Conservation (phyloP, 2,113 vertebrate genomes). For the Poeciliopsis turrubarensis region DNA sequence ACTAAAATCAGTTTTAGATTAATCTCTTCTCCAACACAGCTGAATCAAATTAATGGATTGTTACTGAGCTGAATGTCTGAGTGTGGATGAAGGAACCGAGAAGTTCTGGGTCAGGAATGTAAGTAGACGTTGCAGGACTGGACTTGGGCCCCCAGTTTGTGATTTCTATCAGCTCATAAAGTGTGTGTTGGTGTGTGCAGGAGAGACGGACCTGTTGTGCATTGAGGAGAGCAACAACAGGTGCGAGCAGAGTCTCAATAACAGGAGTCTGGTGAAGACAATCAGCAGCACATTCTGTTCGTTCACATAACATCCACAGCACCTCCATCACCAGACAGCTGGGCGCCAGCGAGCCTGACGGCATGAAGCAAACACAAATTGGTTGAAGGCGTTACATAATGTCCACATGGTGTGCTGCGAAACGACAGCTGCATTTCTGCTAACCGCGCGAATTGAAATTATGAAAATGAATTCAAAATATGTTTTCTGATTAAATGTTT, state of each 20-base stretch:
- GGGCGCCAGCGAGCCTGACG: slow-evolving; percentile 85
- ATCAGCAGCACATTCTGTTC: slow-evolving; percentile 85
- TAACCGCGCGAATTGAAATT: too few relatives aligned
- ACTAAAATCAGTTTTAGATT: background rate
- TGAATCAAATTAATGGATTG: background rate
- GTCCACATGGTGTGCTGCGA: background rate
- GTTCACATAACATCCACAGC: slow-evolving; percentile 88
- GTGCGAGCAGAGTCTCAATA: slow-evolving; percentile 84
- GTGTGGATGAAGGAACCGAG: background rate
- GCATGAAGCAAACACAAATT: slow-evolving; percentile 15
- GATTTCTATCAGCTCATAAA: background rate
- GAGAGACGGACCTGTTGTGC: slow-evolving; percentile 82
- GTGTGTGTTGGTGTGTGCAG: background rate
- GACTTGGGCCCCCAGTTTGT: background rate
- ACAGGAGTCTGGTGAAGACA: slow-evolving; percentile 84
- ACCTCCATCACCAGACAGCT: slow-evolving; percentile 86
- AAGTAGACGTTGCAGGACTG: background rate
- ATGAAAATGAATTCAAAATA: too few relatives aligned
- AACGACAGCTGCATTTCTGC: background rate
- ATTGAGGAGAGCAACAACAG: slow-evolving; percentile 82
- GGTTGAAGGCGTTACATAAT: background rate
- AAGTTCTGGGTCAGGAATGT: background rate
- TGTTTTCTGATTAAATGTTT: too few relatives aligned
- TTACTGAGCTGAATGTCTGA: background rate
- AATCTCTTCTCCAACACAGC: background rate